These are phyloP conservation scores for Drepana falcataria DNA, from an alignment of 2,888 invertebrate genomes.

Conservation along the genomic window DNA sequence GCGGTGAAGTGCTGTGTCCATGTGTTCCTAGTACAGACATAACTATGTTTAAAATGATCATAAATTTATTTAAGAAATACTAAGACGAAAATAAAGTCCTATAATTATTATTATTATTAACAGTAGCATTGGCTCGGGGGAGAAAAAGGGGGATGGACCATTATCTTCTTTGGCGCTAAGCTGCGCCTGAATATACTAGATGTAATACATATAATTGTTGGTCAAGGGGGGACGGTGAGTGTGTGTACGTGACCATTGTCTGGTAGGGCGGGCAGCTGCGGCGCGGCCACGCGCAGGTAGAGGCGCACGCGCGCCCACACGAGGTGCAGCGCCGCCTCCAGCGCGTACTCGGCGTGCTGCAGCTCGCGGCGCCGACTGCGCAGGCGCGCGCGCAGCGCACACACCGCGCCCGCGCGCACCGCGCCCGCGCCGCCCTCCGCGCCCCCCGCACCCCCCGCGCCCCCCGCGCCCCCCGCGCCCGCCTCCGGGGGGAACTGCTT, in stretches of 20 bases:
- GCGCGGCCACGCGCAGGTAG: constrained; percentile 80
- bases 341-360: constrained; percentile 81
- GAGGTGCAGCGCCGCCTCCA: constrained; percentile 85
- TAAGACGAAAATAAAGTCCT: too few relatives aligned
- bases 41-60: too few relatives aligned
- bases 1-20: too few relatives aligned
- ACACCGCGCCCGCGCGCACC: constrained; percentile 14
- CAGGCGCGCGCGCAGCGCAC: constrained; percentile 27
- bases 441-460: constrained; percentile 30
- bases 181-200: too few relatives aligned
- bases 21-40: too few relatives aligned
- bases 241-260: background rate
- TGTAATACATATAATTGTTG: too few relatives aligned
- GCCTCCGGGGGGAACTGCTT: constrained; percentile 55
- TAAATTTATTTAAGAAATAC: too few relatives aligned
- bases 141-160: too few relatives aligned
- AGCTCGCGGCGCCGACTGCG: constrained; percentile 70
- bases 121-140: too few relatives aligned
- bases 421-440: constrained; percentile 27
- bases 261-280: constrained; percentile 12
- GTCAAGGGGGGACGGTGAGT: background rate
- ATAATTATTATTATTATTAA: too few relatives aligned
- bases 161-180: too few relatives aligned
- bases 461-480: constrained; percentile 29
- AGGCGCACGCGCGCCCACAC: constrained; percentile 88